These are phyloP conservation scores for Neelides sp. DNA, from an alignment of 1,140 invertebrate species.

Conservation along the genomic window DNA sequence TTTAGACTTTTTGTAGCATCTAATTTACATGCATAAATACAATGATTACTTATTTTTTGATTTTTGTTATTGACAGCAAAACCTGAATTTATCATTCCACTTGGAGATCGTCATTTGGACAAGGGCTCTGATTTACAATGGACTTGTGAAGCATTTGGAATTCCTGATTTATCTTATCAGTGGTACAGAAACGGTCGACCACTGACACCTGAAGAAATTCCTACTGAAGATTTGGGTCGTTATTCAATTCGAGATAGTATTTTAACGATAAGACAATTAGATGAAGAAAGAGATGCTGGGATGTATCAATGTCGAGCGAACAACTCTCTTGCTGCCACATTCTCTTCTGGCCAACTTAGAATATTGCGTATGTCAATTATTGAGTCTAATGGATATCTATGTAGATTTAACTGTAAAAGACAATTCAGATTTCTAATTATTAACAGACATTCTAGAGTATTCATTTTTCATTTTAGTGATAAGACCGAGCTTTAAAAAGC, in stretches of 20 bases:
- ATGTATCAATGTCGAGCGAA: slow-evolving; percentile 90
- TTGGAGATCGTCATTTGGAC: slow-evolving; percentile 79
- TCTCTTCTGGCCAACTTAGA: slow-evolving; percentile 76
- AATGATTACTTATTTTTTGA: neutral
- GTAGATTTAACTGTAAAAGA: slow-evolving; percentile 6
- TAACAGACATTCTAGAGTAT: neutral
- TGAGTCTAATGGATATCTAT: slow-evolving; percentile 22
- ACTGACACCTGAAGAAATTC: slow-evolving; percentile 49
- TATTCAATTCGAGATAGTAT: slow-evolving; percentile 77
- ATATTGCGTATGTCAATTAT: slow-evolving; percentile 51
- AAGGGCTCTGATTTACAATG: slow-evolving; percentile 65
- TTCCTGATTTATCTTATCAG: slow-evolving; percentile 81
- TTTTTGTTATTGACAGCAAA: slow-evolving; percentile 45
- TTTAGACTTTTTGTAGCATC: too few relatives aligned
- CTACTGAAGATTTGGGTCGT: slow-evolving; percentile 53
- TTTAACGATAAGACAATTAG: slow-evolving; percentile 62
- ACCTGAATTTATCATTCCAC: slow-evolving; percentile 82
- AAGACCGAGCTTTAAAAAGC: slow-evolving; percentile 78
- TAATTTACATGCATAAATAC: too few relatives aligned
- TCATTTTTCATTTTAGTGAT: slow-evolving; percentile 46
- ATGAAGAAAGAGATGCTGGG: slow-evolving; percentile 69
- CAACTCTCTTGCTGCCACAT: slow-evolving; percentile 74
- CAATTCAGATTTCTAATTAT: neutral
- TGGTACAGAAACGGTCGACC: slow-evolving; percentile 80
- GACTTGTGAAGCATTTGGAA: slow-evolving; percentile 90